Evolutionary conservation across 1,140 invertebrate genomes (phyloP), one percentile per base, ranked within the genome.

Genomic region (Brachionus plicatilis): DNA sequence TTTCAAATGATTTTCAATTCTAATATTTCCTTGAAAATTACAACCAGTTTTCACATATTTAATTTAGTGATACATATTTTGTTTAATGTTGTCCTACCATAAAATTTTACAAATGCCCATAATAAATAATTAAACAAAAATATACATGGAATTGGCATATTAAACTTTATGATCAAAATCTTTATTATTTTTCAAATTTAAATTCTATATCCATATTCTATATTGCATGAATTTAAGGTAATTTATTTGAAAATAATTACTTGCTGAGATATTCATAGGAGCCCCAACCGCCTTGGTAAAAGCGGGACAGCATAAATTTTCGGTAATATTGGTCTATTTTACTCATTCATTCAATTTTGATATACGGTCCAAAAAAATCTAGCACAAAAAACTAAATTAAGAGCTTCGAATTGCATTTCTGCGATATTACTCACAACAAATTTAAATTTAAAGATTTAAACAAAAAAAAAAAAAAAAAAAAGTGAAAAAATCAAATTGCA

Each of bases 251-350:
- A 37, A 37, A 75, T 20, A 27, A 9, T 66, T 90, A 85, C 85
- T 93, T 93, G 90, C 94, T 93, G 45, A 98, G 91, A 90, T 94
- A 94, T 87, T 96, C 93, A 7, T 96, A 95, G 86, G 94, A 93
- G 7, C 97, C 97, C 96, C 96, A 99, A 85, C 96, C 96, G 91
- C 96, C 95, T 0, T 94, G 94, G 88, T 98, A 99, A 89, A 98
- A 96, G 89, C 95, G 95, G 1, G 95, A 94, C 50, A 98, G 90
- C 27, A 98, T 91, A 87, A 97, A 92, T 88, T 93, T 94, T 87
- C 96, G 91, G 88, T 97, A 98, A 72, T 97, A 91, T 72, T 94
- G 92, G 90, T 98, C 96, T 86, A 97, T 90, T 84, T 87, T 88
- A 86, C 91, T 92, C 85, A 85, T 85, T 65, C 37, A 76, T 72